A percentile compares a stretch with the other conserved stretches of the same genome.
These are phyloP conservation scores for Orycteropus afer DNA, from an alignment of 2,113 vertebrate genomes.

Conservation along the genomic window DNA sequence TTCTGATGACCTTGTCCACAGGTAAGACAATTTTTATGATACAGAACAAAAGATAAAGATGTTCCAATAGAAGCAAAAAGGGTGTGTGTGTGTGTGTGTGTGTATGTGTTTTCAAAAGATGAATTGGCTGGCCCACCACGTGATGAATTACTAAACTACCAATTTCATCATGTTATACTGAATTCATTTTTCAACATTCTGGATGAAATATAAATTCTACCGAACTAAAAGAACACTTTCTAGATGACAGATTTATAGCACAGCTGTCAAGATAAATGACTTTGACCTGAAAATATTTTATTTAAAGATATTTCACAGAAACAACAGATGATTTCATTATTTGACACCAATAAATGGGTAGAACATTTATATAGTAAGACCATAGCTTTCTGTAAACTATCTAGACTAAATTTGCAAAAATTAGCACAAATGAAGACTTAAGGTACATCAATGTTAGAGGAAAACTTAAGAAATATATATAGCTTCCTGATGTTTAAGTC, in stretches of 20 bases:
- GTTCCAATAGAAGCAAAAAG: constrained; percentile 49
- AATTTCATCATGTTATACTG: neutral
- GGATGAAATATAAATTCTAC: constrained; percentile 43
- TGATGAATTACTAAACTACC: constrained; percentile 68
- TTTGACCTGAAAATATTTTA: constrained; percentile 34
- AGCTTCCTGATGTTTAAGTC: constrained; percentile 1
- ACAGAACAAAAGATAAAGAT: constrained; percentile 75
- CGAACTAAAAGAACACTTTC: constrained; percentile 46
- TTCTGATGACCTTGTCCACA: constrained; percentile 84
- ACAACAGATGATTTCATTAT: constrained; percentile 40
- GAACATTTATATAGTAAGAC: neutral
- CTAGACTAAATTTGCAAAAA: neutral
- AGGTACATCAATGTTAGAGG: neutral
- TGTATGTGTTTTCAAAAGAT: constrained; percentile 71
- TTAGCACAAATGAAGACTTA: neutral
- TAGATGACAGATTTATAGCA: constrained; percentile 53
- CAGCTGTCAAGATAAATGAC: constrained; percentile 39
- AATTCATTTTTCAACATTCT: constrained; percentile 59
- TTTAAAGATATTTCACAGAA: neutral
- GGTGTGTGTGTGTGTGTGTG: too few relatives aligned
- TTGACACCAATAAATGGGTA: neutral
- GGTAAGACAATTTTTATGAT: constrained; percentile 66
- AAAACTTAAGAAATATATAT: neutral
- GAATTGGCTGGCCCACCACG: constrained; percentile 45
- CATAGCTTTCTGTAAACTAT: neutral